These are phyloP conservation scores for Champsocephalus gunnari DNA, from an alignment of 2,797 vertebrate genomes.

Conservation along the genomic window DNA sequence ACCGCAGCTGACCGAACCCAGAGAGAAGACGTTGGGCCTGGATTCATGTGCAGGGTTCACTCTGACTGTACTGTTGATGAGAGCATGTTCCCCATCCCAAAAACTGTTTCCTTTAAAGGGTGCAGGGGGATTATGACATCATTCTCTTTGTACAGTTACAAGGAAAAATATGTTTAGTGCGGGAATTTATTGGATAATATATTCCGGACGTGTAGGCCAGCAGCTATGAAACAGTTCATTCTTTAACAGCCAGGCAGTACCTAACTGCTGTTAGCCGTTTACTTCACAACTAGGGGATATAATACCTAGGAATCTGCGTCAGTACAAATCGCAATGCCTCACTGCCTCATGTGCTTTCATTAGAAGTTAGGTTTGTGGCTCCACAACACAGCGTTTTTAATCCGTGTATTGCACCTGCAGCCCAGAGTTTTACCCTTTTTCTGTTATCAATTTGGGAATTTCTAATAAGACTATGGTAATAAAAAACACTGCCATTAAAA, in stretches of 20 bases:
- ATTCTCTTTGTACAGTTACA: conserved; percentile 60
- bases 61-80: conserved; percentile 39
- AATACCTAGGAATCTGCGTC: conserved; percentile 33
- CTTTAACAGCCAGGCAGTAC: conserved; percentile 51
- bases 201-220: conserved; percentile 56
- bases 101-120: conserved; percentile 68
- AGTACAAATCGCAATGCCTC: conserved; percentile 35
- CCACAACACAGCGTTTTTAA: conserved; percentile 13
- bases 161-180: conserved; percentile 65
- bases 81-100: conserved; percentile 45
- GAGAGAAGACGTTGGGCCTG: conserved; percentile 19
- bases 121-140: conserved; percentile 68
- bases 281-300: conserved; percentile 35
- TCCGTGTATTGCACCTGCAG: conserved; percentile 39
- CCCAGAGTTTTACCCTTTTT: conserved; percentile 37
- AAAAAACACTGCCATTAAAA: conserved; percentile 30
- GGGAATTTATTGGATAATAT: conserved; percentile 65
- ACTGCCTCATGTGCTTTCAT: conserved; percentile 39
- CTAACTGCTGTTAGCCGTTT: conserved; percentile 27
- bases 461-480: conserved; percentile 8
- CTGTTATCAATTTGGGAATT: conserved; percentile 23
- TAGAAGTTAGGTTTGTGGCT: conserved; percentile 19
- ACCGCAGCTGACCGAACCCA: conserved; percentile 17
- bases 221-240: conserved; percentile 63
- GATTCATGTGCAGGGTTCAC: conserved; percentile 22